Evolutionary conservation across 2,113 vertebrate species (phyloP), one percentile per base, ranked within the genome.

Genomic region (Perca schrenkii): DNA sequence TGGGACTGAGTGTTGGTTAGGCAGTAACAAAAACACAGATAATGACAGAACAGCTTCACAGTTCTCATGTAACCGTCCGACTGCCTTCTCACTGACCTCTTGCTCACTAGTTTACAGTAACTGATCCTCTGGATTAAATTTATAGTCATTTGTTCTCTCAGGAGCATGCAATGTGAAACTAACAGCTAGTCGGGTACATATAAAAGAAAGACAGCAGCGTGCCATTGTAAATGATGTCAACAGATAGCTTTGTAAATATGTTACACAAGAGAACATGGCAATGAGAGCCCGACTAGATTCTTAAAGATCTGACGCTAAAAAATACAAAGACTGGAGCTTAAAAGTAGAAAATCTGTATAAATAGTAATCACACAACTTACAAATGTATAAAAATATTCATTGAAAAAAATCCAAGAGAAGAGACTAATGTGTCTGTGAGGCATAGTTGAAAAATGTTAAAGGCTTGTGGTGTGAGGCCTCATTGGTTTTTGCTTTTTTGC

Each of bases 291-390:
- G 60, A 66, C 66, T 61, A 78, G 12, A 70, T 60, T 65, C 25
- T 78, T 67, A 46, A 78, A 64, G 70, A 70, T 63, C 61, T 1
- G 12, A 74, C 50, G 22, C 75, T 57, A 58, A 80, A 78, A 80
- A 82, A 80, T 62, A 74, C 66, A 74, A 60, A 85, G 36, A 88
- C 73, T 77, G 64, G 50, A 88, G 85, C 81, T 88, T 78, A 74
- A 79, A 91, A 85, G 79, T 93, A 92, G 85, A 92, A 94, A 92
- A 93, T 92, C 68, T 88, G 71, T 94, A 95, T 94, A 95, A 95
- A 95, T 95, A 95, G 76, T 82, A 74, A 82, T 90, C 79, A 79
- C 49, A 89, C 83, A 89, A 89, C 72, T 69, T 82, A 91, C 90
- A 93, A 93, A 94, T 88, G 91, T 88, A 90, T 85, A 89, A 86